phyloP scores from a whole-genome alignment of 2,113 vertebrate species.

The Sylvilagus bachmani region DNA sequence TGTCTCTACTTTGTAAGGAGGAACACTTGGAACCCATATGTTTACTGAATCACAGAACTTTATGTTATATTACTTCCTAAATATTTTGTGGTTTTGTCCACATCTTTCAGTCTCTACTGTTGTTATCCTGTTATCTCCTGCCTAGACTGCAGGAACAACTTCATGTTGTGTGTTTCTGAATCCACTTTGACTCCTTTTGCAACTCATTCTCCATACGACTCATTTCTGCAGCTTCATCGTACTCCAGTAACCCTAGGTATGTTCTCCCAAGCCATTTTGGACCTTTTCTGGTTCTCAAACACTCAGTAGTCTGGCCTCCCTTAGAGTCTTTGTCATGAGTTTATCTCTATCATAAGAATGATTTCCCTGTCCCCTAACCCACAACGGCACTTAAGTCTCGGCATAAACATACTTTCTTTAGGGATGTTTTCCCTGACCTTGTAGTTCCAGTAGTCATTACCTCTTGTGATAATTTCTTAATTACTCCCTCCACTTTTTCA shows the following conservation, averaged over 20 bases:
- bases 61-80: background rate
- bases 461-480: background rate
- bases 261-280: background rate
- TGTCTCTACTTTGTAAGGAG: background rate
- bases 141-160: background rate
- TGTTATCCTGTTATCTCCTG: background rate
- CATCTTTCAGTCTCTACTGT: background rate
- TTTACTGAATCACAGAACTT: background rate
- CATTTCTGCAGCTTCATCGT: background rate
- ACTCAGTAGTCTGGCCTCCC: background rate
- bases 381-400: background rate
- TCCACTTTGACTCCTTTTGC: background rate
- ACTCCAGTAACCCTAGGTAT: background rate
- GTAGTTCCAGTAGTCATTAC: background rate
- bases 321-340: background rate
- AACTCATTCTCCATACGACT: background rate
- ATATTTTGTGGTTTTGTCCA: background rate
- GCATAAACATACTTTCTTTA: conserved; percentile 23
- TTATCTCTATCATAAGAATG: background rate
- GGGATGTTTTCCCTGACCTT: background rate
- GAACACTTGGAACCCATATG: background rate
- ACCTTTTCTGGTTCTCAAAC: background rate
- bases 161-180: background rate
- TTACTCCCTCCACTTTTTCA: background rate
- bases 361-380: background rate